Conservation (phyloP, 2,888 invertebrate genomes). For the Orthonevra nobilis region DNA sequence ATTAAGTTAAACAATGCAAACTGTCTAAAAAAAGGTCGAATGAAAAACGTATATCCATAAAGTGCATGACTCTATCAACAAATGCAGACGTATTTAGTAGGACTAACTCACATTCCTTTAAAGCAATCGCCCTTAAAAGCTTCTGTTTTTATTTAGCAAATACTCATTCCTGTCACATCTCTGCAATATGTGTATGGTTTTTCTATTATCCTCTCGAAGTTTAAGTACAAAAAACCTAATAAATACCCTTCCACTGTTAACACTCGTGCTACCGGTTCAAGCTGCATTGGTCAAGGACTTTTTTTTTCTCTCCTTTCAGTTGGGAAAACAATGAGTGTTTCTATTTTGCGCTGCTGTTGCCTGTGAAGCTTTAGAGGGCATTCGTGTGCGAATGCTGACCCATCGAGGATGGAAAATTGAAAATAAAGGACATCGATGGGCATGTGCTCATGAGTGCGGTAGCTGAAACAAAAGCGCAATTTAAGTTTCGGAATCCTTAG, state of each 20-base stretch:
- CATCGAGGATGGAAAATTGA: conserved; percentile 9
- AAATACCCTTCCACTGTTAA: conserved; percentile 14
- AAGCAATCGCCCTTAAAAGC: not conserved
- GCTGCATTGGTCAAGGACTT: conserved; percentile 44
- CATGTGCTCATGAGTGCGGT: too few species aligned
- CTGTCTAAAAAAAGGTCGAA: too few species aligned
- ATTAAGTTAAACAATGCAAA: too few species aligned
- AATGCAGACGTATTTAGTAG: too few species aligned
- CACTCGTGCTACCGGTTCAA: conserved; percentile 15
- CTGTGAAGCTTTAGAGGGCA: conserved; percentile 35
- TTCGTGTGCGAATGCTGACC: conserved; percentile 50
- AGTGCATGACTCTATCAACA: too few species aligned
- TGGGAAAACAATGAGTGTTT: conserved; percentile 15
- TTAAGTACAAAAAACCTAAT: conserved; percentile 9
- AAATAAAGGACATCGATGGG: too few species aligned
- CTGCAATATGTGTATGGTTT: not conserved
- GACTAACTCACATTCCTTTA: not conserved
- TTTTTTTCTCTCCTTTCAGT: conserved; percentile 24
- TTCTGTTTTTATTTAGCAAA: not conserved
- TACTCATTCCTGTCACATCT: not conserved
- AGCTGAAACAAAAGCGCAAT: too few species aligned
- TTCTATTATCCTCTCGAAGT: not conserved
- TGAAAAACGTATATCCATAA: too few species aligned
- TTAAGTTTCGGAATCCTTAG: too few species aligned
- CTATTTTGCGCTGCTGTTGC: conserved; percentile 9